phyloP scores from a whole-genome alignment of 2,797 vertebrate genomes.

The Psittacula derbiana region DNA sequence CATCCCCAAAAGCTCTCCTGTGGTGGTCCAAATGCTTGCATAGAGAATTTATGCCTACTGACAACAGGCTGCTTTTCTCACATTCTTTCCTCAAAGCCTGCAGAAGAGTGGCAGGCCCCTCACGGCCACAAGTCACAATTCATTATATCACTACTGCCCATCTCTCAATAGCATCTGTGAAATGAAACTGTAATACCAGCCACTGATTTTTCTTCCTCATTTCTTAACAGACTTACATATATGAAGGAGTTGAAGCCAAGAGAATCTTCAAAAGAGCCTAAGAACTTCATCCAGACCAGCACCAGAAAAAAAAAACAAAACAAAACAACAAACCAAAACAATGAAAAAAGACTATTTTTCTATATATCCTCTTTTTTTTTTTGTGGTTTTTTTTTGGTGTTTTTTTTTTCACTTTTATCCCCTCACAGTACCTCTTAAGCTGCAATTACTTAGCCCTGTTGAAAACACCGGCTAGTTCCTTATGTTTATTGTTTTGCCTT shows the following conservation, averaged over 20 bases:
- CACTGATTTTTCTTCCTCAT: conserved; percentile 1
- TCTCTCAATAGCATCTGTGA: not conserved
- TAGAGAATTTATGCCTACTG: not conserved
- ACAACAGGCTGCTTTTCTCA: not conserved
- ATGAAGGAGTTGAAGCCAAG: conserved; percentile 90
- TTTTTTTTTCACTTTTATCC: not conserved
- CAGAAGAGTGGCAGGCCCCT: not conserved
- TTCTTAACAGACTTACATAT: conserved; percentile 83
- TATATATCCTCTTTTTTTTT: not conserved
- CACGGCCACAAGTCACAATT: not conserved
- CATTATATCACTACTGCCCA: not conserved
- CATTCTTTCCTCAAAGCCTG: not conserved
- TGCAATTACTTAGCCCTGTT: not conserved
- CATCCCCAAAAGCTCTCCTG: not conserved
- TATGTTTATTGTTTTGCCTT: not conserved
- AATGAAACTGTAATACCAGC: not conserved
- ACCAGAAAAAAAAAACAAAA: not conserved
- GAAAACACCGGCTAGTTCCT: not conserved
- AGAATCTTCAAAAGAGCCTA: conserved; percentile 89
- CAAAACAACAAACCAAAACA: not conserved
- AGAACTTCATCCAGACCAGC: not conserved
- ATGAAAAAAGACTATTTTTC: not conserved
- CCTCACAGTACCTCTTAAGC: not conserved
- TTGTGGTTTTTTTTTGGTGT: not conserved
- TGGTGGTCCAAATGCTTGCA: not conserved